Evolutionary conservation across 2,797 vertebrate species (phyloP).

Genomic region (Myripristis murdjan): DNA sequence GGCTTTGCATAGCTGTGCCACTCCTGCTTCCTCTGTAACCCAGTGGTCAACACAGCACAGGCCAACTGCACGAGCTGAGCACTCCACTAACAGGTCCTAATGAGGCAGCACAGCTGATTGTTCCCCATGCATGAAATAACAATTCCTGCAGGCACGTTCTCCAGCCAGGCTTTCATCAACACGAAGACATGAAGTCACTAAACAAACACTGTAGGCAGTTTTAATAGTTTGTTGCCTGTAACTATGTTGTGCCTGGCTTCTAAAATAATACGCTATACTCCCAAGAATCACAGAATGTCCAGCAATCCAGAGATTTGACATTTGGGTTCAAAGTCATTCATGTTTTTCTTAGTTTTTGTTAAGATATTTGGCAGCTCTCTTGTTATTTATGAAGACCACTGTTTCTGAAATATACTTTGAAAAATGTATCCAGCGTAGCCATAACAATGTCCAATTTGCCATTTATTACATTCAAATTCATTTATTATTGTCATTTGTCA

Average conservation of each 20-base stretch:
- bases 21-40: constrained; percentile 71
- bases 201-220: background rate
- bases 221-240: background rate
- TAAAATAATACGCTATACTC: background rate
- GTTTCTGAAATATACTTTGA: background rate
- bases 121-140: constrained; percentile 39
- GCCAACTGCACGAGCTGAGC: constrained; percentile 40
- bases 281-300: background rate
- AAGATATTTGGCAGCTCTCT: background rate
- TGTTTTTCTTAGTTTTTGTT: too few relatives aligned
- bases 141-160: constrained; percentile 16
- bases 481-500: too few relatives aligned
- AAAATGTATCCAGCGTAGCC: background rate
- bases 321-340: background rate
- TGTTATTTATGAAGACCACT: background rate
- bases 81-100: constrained; percentile 59
- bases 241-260: constrained; percentile 13
- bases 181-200: constrained; percentile 36
- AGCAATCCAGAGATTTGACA: background rate
- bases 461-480: too few relatives aligned
- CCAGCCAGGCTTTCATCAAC: background rate
- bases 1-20: constrained; percentile 63
- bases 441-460: too few relatives aligned
- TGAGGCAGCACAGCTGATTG: constrained; percentile 48
- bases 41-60: constrained; percentile 47